Base-by-base conservation (phyloP, 2,888 invertebrate species). In the Rhogogaster chlorosoma region DNA sequence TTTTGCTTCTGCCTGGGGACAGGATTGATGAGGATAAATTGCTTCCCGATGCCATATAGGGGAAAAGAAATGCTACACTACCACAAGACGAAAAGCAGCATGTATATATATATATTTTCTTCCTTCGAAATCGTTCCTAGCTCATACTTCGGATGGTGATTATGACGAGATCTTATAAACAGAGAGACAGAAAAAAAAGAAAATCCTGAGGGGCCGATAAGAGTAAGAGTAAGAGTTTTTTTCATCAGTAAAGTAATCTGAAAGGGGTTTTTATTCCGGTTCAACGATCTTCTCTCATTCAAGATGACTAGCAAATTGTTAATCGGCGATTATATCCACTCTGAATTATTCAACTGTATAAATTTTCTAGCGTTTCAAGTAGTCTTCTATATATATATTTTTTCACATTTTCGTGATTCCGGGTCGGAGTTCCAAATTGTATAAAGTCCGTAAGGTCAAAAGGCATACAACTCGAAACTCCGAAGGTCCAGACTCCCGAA, bases 11-110 rank as follows among this genome's bases (percentile, higher is more conserved):
- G 53, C 53, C 53, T 7, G 53, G 53, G 53, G 53, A 67, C 18
- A 67, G 67, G 32, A 67, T 67, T 67, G 67, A 67, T 67, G 67
- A 67, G 67, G 67, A 67, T 67, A 67, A 67, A 67, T 67, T 67
- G 67, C 32, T 67, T 67, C 32, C 32, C 67, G 67, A 32, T 32
- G 67, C 67, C n/a, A n/a, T 67, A 26, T 22, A 26, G 22, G 29
- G 29, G 67, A 29, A 32, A 32, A 67, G 32, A 67, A 67, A 32
- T 32, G 29, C 67, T 32, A 67, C 29, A 32, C 67, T 15, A 32
- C n/a, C 53, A 53, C 7, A 3, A 6, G 53, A 32, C 32, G 29
- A 67, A 67, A 67, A 67, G 1, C 5, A 18, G 15, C 15, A 67
- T 32, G 18, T 7, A 53, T 53, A 53, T n/a, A n/a, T 53, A n/a